phyloP scores from a whole-genome alignment of 1,140 invertebrate species.

The Heliconius congener region DNA sequence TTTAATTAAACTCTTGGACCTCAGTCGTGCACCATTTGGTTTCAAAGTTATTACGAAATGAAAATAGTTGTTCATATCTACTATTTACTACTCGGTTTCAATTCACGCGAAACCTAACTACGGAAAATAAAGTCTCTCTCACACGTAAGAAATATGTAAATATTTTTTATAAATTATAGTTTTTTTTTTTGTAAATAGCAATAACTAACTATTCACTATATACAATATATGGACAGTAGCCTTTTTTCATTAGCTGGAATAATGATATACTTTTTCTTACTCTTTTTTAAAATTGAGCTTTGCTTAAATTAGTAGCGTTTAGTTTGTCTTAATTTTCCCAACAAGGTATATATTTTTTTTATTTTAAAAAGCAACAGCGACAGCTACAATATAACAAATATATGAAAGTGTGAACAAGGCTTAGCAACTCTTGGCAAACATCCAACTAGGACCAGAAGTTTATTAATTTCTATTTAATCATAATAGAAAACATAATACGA shows the following conservation, averaged over 20 bases:
- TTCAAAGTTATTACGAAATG: not conserved
- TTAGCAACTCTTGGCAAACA: not conserved
- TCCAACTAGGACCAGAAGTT: not conserved
- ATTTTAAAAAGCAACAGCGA: not conserved
- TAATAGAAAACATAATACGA: not conserved
- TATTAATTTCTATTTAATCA: conserved; percentile 11
- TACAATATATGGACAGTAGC: not conserved
- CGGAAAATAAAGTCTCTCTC: not conserved
- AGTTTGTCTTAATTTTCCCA: too few species aligned
- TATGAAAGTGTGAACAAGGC: not conserved
- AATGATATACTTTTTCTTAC: too few species aligned
- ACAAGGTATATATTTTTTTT: not conserved
- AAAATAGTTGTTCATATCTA: conserved; percentile 4
- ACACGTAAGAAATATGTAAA: not conserved
- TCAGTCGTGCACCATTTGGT: not conserved
- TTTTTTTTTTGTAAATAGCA: too few species aligned
- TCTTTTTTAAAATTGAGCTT: too few species aligned
- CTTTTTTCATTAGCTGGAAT: not conserved
- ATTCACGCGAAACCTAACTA: not conserved
- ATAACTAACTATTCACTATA: too few species aligned
- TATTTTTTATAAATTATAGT: too few species aligned
- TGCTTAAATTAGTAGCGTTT: too few species aligned
- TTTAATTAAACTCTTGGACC: conserved; percentile 1
- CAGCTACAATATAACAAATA: not conserved
- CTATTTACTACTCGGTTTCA: conserved; percentile 8